Evolutionary conservation across 2,888 invertebrate species (phyloP), one percentile per base, ranked within the genome.

Genomic region (Eupithecia centaureata): DNA sequence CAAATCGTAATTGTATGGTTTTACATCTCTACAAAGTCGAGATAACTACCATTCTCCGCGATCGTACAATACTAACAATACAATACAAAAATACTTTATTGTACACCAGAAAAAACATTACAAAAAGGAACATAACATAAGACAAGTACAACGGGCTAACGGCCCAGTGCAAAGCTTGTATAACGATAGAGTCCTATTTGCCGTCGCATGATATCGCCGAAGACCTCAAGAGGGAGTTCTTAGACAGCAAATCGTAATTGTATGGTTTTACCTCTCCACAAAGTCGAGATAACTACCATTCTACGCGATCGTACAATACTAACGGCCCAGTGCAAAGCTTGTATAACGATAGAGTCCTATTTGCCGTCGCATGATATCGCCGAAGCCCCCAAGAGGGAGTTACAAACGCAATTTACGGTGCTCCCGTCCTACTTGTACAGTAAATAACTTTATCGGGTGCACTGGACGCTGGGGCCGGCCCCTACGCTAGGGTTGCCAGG

Each of bases 361-460:
- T 76, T 67, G 70, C 61, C 73, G 62, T 74, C 79, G 77, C 75
- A 75, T 76, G 79, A 83, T 86, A 85, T 84, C 84, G 81, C 80
- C 80, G 76, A 79, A 78, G 79, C 82, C 82, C 82, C 79, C 75
- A 80, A 79, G 84, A 81, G 78, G 79, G 83, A 87, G 86, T 85
- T 85, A 82, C 83, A 86, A 90, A 91, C 82, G 82, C 87, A 89
- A 91, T 90, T 91, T 90, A 85, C 87, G 75, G 77, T 74, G 61
- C 65, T 68, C 65, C 80, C 83, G 84, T 18, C 80, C 80, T 83
- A 84, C 85, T 89, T 82, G 83, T 76, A 82, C 84, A 86, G 84
- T 85, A 87, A 89, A 89, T 89, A 88, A 88, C 83, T 88, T 87
- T 84, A 83, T 86, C 83, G 84, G 79, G 74, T 84, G 82, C 83